These are phyloP conservation scores for Cephus sareptanus DNA, from an alignment of 2,888 invertebrate species.

Conservation along the genomic window DNA sequence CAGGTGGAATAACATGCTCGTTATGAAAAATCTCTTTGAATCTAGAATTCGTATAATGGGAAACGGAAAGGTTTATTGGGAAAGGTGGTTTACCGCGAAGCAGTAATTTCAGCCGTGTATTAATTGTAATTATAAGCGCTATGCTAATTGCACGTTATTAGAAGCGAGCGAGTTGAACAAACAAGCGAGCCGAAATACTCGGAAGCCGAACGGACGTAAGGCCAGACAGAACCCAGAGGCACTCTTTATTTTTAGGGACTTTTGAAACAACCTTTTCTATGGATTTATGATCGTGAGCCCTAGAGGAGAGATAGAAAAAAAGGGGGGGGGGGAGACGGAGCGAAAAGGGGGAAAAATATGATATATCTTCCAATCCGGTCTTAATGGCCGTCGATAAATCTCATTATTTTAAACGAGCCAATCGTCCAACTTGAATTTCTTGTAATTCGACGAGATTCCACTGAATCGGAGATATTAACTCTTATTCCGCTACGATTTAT, in stretches of 20 bases:
- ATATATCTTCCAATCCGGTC: not conserved
- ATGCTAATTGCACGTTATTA: slow-evolving; percentile 54
- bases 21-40: too few species aligned
- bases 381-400: not conserved
- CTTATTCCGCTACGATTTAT: not conserved
- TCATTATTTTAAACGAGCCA: not conserved
- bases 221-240: slow-evolving; percentile 23
- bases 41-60: too few species aligned
- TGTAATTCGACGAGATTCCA: not conserved
- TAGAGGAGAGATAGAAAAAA: not conserved
- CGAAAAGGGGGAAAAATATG: not conserved
- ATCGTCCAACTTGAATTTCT: not conserved
- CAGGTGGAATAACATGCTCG: too few species aligned
- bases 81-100: not conserved
- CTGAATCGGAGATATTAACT: not conserved
- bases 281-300: not conserved
- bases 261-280: slow-evolving; percentile 14
- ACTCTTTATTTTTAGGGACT: slow-evolving; percentile 25
- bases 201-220: slow-evolving; percentile 19
- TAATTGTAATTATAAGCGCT: slow-evolving; percentile 52
- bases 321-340: too few species aligned
- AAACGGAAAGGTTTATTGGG: not conserved
- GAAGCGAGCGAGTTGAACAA: slow-evolving; percentile 46
- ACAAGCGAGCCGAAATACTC: slow-evolving; percentile 34
- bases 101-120: slow-evolving; percentile 44